phyloP scores from a whole-genome alignment of 1,140 invertebrate species.

The Arctopsyche grandis region DNA sequence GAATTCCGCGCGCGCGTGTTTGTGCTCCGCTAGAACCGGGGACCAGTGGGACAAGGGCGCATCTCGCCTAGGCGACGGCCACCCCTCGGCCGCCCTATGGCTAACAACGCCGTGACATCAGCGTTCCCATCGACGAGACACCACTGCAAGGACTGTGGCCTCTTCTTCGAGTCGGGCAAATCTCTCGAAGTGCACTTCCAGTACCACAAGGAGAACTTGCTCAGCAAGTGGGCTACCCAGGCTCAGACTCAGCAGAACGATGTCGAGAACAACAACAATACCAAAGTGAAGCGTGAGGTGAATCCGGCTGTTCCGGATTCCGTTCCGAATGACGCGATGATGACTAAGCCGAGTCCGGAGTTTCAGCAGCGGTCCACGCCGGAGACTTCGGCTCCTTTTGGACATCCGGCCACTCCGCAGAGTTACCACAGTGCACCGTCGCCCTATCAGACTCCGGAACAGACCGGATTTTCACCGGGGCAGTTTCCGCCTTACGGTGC shows the following conservation, averaged over 20 bases:
- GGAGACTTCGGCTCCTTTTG: conserved; percentile 66
- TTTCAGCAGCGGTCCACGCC: conserved; percentile 68
- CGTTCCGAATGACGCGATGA: conserved; percentile 71
- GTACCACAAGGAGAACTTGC: conserved; percentile 80
- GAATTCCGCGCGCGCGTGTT: neutral
- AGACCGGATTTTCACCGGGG: conserved; percentile 67
- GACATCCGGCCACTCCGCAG: conserved; percentile 70
- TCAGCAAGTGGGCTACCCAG: conserved; percentile 80
- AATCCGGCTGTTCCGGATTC: conserved; percentile 68
- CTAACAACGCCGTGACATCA: conserved; percentile 66
- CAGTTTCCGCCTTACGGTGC: conserved; percentile 62
- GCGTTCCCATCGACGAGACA: conserved; percentile 65
- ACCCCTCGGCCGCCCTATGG: conserved; percentile 57
- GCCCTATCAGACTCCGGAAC: conserved; percentile 69
- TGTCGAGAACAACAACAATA: conserved; percentile 75
- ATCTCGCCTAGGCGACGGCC: too few species aligned
- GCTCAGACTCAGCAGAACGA: conserved; percentile 67
- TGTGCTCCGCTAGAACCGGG: neutral
- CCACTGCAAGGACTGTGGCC: conserved; percentile 78
- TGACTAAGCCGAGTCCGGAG: conserved; percentile 68
- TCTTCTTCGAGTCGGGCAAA: conserved; percentile 77
- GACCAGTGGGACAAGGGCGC: too few species aligned
- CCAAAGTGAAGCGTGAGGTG: conserved; percentile 66
- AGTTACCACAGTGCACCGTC: conserved; percentile 70
- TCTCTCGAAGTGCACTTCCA: conserved; percentile 81